A percentile compares a stretch with the other conserved stretches of the same genome.
Conservation (phyloP, 2,888 invertebrate genomes). For the Euzophera pinguis region DNA sequence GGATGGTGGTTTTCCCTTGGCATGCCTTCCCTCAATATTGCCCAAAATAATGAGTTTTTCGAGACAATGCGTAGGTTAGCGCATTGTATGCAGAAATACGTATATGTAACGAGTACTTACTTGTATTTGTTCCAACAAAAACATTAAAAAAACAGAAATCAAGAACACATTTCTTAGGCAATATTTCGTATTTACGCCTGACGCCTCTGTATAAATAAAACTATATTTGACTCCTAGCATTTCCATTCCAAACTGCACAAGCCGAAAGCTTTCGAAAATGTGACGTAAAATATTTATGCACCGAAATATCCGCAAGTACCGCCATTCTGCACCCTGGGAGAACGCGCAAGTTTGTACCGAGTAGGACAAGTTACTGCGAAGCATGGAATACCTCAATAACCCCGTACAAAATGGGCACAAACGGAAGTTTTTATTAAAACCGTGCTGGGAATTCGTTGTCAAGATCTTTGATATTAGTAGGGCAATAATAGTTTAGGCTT, state of each 20-base stretch:
- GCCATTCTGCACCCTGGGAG: neutral
- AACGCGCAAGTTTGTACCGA: neutral
- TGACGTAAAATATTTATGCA: neutral
- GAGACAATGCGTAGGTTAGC: too few relatives aligned
- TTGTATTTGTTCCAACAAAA: too few relatives aligned
- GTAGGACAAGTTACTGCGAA: constrained; percentile 6
- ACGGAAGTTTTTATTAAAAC: constrained; percentile 23
- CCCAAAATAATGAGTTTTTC: too few relatives aligned
- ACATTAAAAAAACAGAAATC: too few relatives aligned
- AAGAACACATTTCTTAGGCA: too few relatives aligned
- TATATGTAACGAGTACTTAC: too few relatives aligned
- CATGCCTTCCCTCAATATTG: too few relatives aligned
- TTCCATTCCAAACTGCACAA: neutral
- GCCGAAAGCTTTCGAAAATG: neutral
- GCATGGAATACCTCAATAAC: constrained; percentile 20
- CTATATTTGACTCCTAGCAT: neutral
- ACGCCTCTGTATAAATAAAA: too few relatives aligned
- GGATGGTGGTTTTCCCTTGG: too few relatives aligned
- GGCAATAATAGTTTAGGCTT: too few relatives aligned
- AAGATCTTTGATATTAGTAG: neutral
- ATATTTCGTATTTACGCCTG: too few relatives aligned
- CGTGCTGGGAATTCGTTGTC: constrained; percentile 16
- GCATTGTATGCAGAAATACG: too few relatives aligned
- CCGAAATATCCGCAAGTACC: neutral
- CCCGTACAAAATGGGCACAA: constrained; percentile 17